Base-by-base conservation (phyloP, 1,140 invertebrate genomes). In the Leptinotarsa lineolata region DNA sequence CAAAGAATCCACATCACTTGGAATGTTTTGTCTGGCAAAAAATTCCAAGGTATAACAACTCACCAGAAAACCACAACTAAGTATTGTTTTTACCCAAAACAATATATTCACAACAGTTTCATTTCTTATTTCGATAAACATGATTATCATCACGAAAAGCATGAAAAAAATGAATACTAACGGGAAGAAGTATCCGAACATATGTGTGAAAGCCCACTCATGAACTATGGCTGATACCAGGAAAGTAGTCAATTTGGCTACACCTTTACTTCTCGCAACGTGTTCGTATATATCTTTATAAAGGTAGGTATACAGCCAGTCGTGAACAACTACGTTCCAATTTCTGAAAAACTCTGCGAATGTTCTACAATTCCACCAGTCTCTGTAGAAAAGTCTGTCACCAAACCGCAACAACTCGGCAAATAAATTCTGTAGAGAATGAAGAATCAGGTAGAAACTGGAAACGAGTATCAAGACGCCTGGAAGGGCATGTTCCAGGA, bases 251-350 rank as follows among this genome's bases (percentile, higher is more conserved):
- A 89, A 75, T 44, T 88, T 87, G 0, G 90, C 83, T 0, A 88
- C n/a, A 0, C 84, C 70, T 45, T 89, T 48, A 48, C 16, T 48
- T 4, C 46, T 48, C 16, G 8, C 46, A 48, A 48, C 46, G 46
- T 48, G 12, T 48, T 61, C 60, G 21, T 90, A 91, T 18, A 94
- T 81, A 78, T 97, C 96, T 80, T 91, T 92, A 84, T 97, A 98
- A 20, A 99, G 88, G 84, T 98, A 97, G 1, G 91, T 91, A 78
- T 97, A 95, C 0, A 99, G 86, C 96, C 96, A 99, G 76, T 97
- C 95, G 81, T 97, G 93, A 0, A 98, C 95, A 0, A 98, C 91
- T 16, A 94, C 88, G 83, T 99, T 99, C 97, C 97, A 99, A 8
- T 92, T 94, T 18, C 95, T 89, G 83, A 96, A 98, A 82, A 93